These are phyloP conservation scores for Sinodicranocentrus sp. DNA, from an alignment of 2,888 invertebrate species.

Conservation along the genomic window DNA sequence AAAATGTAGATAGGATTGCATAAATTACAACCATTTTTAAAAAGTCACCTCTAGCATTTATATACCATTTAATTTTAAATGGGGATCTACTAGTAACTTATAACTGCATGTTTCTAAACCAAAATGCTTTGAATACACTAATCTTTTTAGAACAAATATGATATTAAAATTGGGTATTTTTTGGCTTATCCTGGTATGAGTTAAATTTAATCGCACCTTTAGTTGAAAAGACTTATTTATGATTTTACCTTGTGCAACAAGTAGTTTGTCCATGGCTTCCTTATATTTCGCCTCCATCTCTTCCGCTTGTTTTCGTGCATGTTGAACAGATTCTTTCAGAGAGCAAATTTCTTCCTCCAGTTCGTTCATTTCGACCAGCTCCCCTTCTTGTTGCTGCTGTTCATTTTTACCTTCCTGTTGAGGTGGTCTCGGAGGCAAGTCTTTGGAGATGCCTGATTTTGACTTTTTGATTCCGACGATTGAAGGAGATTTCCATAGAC, in stretches of 20 bases:
- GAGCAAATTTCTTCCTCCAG: constrained; percentile 76
- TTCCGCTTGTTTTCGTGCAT: constrained; percentile 84
- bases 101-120: too few species aligned
- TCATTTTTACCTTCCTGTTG: constrained; percentile 78
- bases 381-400: constrained; percentile 81
- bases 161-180: too few species aligned
- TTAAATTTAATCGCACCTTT: too few species aligned
- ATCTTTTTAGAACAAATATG: too few species aligned
- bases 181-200: too few species aligned
- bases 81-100: too few species aligned
- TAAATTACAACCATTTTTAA: too few species aligned
- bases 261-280: constrained; percentile 82
- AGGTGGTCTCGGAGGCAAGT: constrained; percentile 28
- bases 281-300: constrained; percentile 82
- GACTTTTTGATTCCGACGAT: constrained; percentile 75
- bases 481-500: constrained; percentile 75
- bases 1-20: too few species aligned
- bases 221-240: too few species aligned
- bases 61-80: too few species aligned
- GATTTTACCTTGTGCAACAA: constrained; percentile 57
- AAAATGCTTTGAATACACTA: too few species aligned
- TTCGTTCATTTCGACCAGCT: constrained; percentile 71
- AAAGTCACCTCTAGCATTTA: too few species aligned
- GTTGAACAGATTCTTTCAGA: constrained; percentile 75
- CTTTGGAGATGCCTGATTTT: constrained; percentile 72